These are phyloP conservation scores for Furcifer pardalis DNA, from an alignment of 2,797 vertebrate species.

Conservation along the genomic window DNA sequence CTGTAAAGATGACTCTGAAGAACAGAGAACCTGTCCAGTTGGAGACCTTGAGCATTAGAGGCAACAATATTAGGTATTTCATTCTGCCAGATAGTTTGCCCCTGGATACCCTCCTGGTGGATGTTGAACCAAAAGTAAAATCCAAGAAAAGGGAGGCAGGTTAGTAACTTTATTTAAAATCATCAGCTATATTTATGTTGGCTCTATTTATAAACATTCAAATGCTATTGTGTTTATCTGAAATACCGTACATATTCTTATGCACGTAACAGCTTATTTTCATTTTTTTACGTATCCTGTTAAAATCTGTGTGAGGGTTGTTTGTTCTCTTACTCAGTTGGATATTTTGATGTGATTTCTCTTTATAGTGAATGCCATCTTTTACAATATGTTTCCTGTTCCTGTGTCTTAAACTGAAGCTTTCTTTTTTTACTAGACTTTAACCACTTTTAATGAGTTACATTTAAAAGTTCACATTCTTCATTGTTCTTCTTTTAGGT, in stretches of 20 bases:
- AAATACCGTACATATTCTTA: not conserved
- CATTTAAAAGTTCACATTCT: not conserved
- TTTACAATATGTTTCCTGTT: not conserved
- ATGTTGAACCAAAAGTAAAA: slow-evolving; percentile 97
- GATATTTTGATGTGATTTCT: not conserved
- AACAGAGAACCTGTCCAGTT: slow-evolving; percentile 97
- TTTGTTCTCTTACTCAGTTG: not conserved
- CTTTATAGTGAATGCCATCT: not conserved
- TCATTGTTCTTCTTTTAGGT: not conserved
- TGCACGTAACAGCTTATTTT: not conserved
- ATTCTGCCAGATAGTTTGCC: slow-evolving; percentile 98
- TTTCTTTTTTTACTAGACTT: not conserved
- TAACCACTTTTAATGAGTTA: not conserved
- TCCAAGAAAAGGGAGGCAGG: slow-evolving; percentile 98
- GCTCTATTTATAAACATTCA: not conserved
- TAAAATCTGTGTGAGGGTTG: not conserved
- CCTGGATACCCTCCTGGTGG: slow-evolving; percentile 94
- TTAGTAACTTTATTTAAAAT: slow-evolving; percentile 64
- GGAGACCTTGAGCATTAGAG: slow-evolving; percentile 95
- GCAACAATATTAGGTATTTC: slow-evolving; percentile 98
- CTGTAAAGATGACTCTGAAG: slow-evolving; percentile 97
- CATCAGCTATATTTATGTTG: not conserved
- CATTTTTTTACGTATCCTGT: not conserved
- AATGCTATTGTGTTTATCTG: not conserved
- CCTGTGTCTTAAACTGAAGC: not conserved